phyloP scores from a whole-genome alignment of 2,888 invertebrate species.

The Athetis lepigone region DNA sequence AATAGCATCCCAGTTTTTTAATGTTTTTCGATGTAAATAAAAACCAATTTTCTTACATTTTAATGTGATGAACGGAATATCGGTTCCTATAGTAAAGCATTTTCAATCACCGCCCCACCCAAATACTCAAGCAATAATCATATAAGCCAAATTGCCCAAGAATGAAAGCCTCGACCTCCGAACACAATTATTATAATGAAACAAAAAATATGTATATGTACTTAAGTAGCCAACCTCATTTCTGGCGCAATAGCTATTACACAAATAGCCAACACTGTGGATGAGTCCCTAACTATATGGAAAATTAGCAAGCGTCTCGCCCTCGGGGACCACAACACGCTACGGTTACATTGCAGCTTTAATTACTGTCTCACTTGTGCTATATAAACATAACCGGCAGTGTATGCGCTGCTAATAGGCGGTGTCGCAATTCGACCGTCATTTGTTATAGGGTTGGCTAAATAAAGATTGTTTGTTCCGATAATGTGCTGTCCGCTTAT shows the following conservation, averaged over 20 bases:
- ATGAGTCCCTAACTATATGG: constrained; percentile 64
- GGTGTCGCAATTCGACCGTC: constrained; percentile 40
- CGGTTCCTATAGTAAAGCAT: background rate
- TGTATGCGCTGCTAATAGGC: constrained; percentile 50
- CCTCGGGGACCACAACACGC: constrained; percentile 63
- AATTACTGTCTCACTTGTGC: constrained; percentile 70
- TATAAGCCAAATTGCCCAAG: constrained; percentile 4
- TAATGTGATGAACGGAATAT: too few relatives aligned
- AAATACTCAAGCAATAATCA: background rate
- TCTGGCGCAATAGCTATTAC: constrained; percentile 60
- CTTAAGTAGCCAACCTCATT: constrained; percentile 30
- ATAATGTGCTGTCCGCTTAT: constrained; percentile 38
- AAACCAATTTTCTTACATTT: too few relatives aligned
- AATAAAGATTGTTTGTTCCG: constrained; percentile 52
- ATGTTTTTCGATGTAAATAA: too few relatives aligned
- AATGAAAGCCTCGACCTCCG: background rate
- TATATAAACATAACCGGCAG: constrained; percentile 52
- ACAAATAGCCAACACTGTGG: constrained; percentile 55
- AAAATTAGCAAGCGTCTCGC: constrained; percentile 66
- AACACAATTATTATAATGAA: constrained; percentile 25
- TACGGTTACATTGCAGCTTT: constrained; percentile 73
- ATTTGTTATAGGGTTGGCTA: constrained; percentile 36
- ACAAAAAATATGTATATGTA: constrained; percentile 5
- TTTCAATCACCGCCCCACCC: background rate
- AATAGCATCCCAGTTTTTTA: too few relatives aligned